A percentile compares a stretch with the other conserved stretches of the same genome.
phyloP scores from a whole-genome alignment of 2,113 vertebrate genomes.

The Ailuropoda melanoleuca region DNA sequence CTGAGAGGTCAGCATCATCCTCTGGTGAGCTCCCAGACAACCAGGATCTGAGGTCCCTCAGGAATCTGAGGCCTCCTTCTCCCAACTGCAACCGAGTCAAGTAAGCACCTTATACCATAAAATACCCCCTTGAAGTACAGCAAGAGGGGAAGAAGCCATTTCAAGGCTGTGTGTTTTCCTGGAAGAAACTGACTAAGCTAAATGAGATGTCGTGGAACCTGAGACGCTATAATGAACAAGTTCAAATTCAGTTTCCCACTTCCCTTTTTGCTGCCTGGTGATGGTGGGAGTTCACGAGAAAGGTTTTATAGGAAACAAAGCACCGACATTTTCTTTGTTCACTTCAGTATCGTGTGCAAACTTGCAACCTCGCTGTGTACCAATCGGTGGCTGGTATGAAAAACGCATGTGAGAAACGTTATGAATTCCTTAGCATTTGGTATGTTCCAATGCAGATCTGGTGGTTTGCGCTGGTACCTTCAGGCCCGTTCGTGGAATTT shows the following conservation, averaged over 20 bases:
- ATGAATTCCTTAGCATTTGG: neutral
- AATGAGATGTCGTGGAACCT: neutral
- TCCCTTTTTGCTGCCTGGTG: neutral
- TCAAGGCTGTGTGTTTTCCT: neutral
- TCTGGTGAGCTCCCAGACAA: neutral
- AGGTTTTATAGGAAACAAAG: neutral
- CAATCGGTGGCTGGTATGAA: neutral
- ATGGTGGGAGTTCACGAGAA: neutral
- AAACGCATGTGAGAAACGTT: neutral
- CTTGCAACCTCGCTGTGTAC: neutral
- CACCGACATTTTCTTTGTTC: neutral
- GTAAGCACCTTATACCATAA: neutral
- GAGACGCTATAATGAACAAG: neutral
- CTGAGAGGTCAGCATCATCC: neutral
- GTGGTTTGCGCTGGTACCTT: neutral
- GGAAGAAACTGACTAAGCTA: neutral
- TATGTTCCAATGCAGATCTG: neutral
- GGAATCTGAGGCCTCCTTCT: neutral
- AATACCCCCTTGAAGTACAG: neutral
- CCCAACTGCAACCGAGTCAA: neutral
- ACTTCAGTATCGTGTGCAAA: neutral
- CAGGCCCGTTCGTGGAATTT: neutral
- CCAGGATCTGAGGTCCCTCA: neutral
- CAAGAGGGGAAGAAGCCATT: neutral
- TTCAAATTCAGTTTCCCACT: neutral